Percentiles rank a stretch among this genome's conserved stretches.
Evolutionary conservation across 2,113 vertebrate species (phyloP).

Genomic region (Turdus rufiventris): DNA sequence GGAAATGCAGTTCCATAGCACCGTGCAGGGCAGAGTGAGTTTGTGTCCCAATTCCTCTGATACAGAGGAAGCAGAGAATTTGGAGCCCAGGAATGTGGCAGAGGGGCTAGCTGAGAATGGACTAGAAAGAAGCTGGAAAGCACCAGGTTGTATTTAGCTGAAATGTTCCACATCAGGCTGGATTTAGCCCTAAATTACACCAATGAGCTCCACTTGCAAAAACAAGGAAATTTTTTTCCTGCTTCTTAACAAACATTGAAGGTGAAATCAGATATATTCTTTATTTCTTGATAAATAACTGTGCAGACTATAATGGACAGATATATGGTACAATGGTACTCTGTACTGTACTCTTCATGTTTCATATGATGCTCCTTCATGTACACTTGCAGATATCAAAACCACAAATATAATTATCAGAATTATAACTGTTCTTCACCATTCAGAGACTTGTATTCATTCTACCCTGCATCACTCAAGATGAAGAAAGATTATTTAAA

Average conservation of each 20-base stretch:
- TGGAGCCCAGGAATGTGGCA: neutral
- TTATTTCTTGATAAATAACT: neutral
- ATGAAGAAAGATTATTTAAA: neutral
- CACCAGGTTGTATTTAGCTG: neutral
- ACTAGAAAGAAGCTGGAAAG: neutral
- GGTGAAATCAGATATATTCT: neutral
- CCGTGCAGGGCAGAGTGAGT: neutral
- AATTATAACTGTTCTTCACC: neutral
- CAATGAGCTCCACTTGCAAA: neutral
- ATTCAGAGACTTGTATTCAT: neutral
- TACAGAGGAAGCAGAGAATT: neutral
- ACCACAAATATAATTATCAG: neutral
- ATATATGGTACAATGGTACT: neutral
- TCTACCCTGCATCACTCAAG: neutral
- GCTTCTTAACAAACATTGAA: neutral
- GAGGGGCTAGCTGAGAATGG: neutral
- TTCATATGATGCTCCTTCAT: neutral
- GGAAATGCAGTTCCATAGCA: fast-evolving
- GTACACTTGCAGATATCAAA: neutral
- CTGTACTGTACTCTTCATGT: neutral
- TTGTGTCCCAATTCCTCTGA: fast-evolving
- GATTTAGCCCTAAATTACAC: neutral
- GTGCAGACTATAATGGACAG: neutral
- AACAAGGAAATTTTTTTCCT: neutral
- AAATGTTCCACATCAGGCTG: neutral